A percentile compares a stretch with the other conserved stretches of the same genome.
Conservation (phyloP, 2,888 invertebrate genomes). For the Hyppa rectilinea region DNA sequence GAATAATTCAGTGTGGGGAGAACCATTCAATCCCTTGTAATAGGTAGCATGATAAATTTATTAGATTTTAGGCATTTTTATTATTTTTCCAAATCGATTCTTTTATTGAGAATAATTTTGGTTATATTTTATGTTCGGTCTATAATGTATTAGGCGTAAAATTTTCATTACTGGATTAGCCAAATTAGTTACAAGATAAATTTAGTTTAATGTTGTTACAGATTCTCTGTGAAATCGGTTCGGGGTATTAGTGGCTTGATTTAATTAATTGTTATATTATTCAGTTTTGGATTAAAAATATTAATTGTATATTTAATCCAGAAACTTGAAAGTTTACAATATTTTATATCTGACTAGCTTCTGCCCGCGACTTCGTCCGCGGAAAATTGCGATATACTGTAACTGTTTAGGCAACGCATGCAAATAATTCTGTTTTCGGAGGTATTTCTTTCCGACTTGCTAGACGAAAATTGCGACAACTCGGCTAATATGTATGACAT, state of each 20-base stretch:
- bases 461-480: no score
- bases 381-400: no score
- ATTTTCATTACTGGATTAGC: constrained; percentile 60
- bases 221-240: constrained; percentile 39
- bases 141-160: constrained; percentile 54
- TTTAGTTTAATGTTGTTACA: constrained; percentile 26
- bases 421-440: no score
- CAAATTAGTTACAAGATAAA: constrained; percentile 39
- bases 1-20: constrained; percentile 84
- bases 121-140: constrained; percentile 43
- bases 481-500: no score
- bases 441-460: no score
- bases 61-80: constrained; percentile 57
- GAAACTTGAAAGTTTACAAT: not conserved
- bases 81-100: constrained; percentile 57
- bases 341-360: constrained; percentile 4
- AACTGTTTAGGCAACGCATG: no score
- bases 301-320: constrained; percentile 9
- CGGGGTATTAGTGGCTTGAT: constrained; percentile 21
- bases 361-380: no score
- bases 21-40: constrained; percentile 55
- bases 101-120: constrained; percentile 49
- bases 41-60: constrained; percentile 61
- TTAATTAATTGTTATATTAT: constrained; percentile 48
- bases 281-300: constrained; percentile 32